Evolutionary conservation across 2,797 vertebrate species (phyloP).

Genomic region (Apodemus agrarius): DNA sequence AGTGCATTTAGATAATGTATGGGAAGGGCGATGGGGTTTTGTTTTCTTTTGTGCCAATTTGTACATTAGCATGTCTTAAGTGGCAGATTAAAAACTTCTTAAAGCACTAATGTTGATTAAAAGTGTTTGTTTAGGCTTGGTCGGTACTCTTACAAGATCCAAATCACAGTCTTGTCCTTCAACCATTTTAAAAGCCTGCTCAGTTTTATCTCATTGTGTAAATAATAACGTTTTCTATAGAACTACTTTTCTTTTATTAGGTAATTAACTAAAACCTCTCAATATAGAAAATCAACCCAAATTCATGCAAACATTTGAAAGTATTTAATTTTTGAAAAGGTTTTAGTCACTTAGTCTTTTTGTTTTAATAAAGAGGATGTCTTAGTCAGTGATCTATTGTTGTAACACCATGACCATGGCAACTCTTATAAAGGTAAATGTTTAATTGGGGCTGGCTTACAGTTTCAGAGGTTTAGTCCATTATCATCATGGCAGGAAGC

Average conservation of each 20-base stretch:
- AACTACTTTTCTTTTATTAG: conserved; percentile 33
- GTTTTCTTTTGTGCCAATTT: conserved; percentile 62
- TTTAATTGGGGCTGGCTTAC: neutral
- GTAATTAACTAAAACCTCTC: conserved; percentile 42
- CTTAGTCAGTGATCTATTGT: neutral
- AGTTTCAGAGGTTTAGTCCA: neutral
- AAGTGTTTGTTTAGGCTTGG: conserved; percentile 72
- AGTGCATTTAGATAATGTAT: conserved; percentile 65
- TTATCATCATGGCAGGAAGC: too few relatives aligned
- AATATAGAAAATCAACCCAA: conserved; percentile 36
- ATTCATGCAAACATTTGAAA: conserved; percentile 26
- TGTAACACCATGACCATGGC: neutral
- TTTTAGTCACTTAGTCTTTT: neutral
- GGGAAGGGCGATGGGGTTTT: conserved; percentile 63
- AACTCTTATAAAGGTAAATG: neutral
- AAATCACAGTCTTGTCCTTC: conserved; percentile 65
- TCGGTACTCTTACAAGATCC: conserved; percentile 39
- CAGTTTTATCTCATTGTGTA: neutral
- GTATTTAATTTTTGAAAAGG: neutral
- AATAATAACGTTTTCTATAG: conserved; percentile 18
- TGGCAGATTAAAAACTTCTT: conserved; percentile 71
- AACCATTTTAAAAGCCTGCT: conserved; percentile 64
- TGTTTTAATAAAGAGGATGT: conserved; percentile 1
- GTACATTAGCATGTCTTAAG: conserved; percentile 69
- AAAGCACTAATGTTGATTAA: conserved; percentile 72